Conservation (phyloP, 2,888 invertebrate genomes). For the Pseudococcus longispinus region DNA sequence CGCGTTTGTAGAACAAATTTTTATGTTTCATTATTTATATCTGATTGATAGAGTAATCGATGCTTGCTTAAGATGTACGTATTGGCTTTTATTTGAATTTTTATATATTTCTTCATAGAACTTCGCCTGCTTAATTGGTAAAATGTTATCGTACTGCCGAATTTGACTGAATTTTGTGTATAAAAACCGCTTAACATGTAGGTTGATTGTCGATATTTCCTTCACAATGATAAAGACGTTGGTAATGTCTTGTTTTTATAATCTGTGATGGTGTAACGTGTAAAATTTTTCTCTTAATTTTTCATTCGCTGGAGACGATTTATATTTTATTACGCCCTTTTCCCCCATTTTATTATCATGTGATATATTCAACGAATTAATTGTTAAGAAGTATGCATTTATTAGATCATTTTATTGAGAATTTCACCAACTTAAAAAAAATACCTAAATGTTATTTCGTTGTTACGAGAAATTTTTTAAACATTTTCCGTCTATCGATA, state of each 20-base stretch:
- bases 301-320: slow-evolving; percentile 34
- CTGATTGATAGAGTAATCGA: not conserved
- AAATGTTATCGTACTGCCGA: slow-evolving; percentile 31
- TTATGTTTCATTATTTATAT: not conserved
- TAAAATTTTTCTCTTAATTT: not conserved
- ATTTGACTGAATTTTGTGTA: slow-evolving; percentile 27
- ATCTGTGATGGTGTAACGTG: slow-evolving; percentile 37
- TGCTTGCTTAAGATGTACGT: not conserved
- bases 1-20: not conserved
- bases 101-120: not conserved
- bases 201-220: not conserved
- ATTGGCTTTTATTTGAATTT: not conserved
- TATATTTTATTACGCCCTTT: slow-evolving; percentile 4
- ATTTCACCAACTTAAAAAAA: not conserved
- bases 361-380: slow-evolving; percentile 38
- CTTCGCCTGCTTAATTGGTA: not conserved
- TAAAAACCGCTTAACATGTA: not conserved
- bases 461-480: not conserved
- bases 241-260: slow-evolving; percentile 20
- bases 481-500: not conserved
- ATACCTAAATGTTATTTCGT: not conserved
- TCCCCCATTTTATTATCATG: not conserved
- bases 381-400: slow-evolving; percentile 30
- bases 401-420: not conserved
- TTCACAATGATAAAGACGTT: not conserved